Base-by-base conservation (phyloP, 2,888 invertebrate species). In the Cryptus viduatorius region DNA sequence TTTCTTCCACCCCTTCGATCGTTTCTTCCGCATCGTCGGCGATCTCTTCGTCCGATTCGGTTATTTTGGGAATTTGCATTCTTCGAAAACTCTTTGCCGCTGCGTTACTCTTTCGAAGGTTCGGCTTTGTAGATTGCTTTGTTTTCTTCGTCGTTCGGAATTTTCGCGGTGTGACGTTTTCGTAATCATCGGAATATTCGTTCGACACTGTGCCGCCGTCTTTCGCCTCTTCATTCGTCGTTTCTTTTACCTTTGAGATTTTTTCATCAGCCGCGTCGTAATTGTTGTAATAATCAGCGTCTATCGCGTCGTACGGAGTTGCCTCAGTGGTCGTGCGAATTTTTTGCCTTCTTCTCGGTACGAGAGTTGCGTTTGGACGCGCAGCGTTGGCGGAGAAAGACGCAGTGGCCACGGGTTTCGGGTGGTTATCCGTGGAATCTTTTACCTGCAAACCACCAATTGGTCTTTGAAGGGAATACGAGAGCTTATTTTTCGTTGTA, bases 281-380 rank as follows among this genome's bases (percentile, higher is more conserved):
- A 72, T 67, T 65, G 7, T 84, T 76, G 71, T 85, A 85, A 50
- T 85, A 85, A 68, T 85, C 84, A 3, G 65, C 61, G 19, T 85
- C 84, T 5, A 85, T 46, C 3, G 82, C 82, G 67, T 85, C 84
- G 61, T 85, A 85, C 0, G 84, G 82, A 0, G 71, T 85, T 3
- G 37, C 7, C 61, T 79, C 75, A 1, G 76, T 72, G 4, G 69
- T 65, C 7, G 59, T 31, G n/a, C 56, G 73, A 10, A 61, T 10
- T 37, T 61, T 79, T 24, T 65, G 78, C 12, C 5, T 50, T 44
- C 44, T 44, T 24, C 44, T 72, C 1, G 71, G 10, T 8, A 73
- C 4, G 0, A 79, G 48, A 2, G 82, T 65, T 1, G 84, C 69
- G 46, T 82, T 79, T 5, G 46, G 46, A 16, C 73, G 72, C 12